Conservation (phyloP, 2,113 vertebrate species). For the Perca flavescens region DNA sequence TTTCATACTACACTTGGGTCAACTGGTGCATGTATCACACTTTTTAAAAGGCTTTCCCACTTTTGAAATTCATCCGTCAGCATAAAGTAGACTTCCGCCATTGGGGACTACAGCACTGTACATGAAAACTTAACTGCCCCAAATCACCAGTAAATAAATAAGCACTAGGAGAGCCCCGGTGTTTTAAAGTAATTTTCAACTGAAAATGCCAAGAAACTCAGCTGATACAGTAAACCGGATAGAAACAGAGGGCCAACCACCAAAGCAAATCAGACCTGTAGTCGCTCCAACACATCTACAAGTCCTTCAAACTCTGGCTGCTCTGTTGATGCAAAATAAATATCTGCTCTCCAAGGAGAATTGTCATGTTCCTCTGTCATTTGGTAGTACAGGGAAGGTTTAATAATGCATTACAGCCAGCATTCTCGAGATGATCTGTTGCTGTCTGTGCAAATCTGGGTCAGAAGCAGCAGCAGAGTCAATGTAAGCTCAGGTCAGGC, state of each 20-base stretch:
- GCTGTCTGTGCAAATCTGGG: slow-evolving; percentile 53
- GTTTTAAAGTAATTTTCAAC: slow-evolving; percentile 53
- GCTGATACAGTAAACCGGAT: slow-evolving; percentile 29
- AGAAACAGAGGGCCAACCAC: slow-evolving; percentile 35
- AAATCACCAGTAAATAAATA: slow-evolving; percentile 43
- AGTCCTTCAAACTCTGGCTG: slow-evolving; percentile 59
- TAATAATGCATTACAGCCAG: slow-evolving; percentile 52
- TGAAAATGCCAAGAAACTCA: slow-evolving; percentile 50
- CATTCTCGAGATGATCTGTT: slow-evolving; percentile 38
- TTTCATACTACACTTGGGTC: slow-evolving; percentile 39
- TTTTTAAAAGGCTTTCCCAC: slow-evolving; percentile 26
- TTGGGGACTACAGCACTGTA: not conserved
- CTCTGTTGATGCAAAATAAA: slow-evolving; percentile 71
- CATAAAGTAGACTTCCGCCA: not conserved
- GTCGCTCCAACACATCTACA: slow-evolving; percentile 73
- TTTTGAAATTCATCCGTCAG: slow-evolving; percentile 11
- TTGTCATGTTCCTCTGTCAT: slow-evolving; percentile 68
- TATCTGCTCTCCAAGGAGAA: slow-evolving; percentile 58
- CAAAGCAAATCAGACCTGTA: slow-evolving; percentile 42
- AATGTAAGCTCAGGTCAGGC: not conserved
- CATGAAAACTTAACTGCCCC: not conserved
- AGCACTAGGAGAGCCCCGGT: slow-evolving; percentile 19
- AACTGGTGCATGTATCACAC: slow-evolving; percentile 7
- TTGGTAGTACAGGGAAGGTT: slow-evolving; percentile 48
- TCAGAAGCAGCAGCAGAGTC: slow-evolving; percentile 37